Conservation (phyloP, 2,888 invertebrate genomes). For the Chrysina gloriosa region DNA sequence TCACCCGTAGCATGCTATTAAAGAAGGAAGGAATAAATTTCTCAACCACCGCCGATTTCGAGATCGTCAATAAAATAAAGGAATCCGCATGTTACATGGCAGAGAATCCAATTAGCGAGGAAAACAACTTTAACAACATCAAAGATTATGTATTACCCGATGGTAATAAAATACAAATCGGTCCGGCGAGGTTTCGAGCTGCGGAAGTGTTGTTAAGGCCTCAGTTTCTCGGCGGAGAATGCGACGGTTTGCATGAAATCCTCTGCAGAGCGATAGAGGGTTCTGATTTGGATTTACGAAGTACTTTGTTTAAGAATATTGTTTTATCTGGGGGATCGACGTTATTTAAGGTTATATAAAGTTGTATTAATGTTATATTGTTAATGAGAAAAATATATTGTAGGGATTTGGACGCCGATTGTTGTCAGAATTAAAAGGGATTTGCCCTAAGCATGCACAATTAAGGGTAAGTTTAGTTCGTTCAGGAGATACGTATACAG, state of each 20-base stretch:
- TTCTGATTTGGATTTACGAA: slow-evolving; percentile 41
- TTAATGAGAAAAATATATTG: slow-evolving; percentile 52
- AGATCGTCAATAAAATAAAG: slow-evolving; percentile 36
- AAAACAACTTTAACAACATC: slow-evolving; percentile 4
- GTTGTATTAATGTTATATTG: no score
- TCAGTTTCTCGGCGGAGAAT: slow-evolving; percentile 38
- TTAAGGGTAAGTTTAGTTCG: slow-evolving; percentile 78
- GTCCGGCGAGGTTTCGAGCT: slow-evolving; percentile 34
- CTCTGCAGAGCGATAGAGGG: slow-evolving; percentile 33
- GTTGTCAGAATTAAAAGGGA: slow-evolving; percentile 90
- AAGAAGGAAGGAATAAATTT: slow-evolving; percentile 40
- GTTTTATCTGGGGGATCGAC: slow-evolving; percentile 43
- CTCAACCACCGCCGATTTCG: slow-evolving; percentile 31
- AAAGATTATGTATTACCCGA: slow-evolving; percentile 39
- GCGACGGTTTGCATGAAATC: slow-evolving; percentile 37
- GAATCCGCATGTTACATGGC: slow-evolving; percentile 39
- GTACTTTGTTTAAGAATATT: slow-evolving; percentile 36
- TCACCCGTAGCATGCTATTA: slow-evolving; percentile 21
- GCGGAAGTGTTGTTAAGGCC: slow-evolving; percentile 40
- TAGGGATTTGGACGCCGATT: slow-evolving; percentile 95
- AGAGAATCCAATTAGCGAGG: slow-evolving; percentile 28
- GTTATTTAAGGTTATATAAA: slow-evolving; percentile 36
- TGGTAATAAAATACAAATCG: slow-evolving; percentile 32
- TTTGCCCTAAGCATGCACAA: slow-evolving; percentile 97
- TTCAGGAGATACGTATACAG: no score